Percentiles rank a stretch among this genome's conserved stretches.
phyloP scores from a whole-genome alignment of 1,140 invertebrate genomes.

The Varroa destructor region DNA sequence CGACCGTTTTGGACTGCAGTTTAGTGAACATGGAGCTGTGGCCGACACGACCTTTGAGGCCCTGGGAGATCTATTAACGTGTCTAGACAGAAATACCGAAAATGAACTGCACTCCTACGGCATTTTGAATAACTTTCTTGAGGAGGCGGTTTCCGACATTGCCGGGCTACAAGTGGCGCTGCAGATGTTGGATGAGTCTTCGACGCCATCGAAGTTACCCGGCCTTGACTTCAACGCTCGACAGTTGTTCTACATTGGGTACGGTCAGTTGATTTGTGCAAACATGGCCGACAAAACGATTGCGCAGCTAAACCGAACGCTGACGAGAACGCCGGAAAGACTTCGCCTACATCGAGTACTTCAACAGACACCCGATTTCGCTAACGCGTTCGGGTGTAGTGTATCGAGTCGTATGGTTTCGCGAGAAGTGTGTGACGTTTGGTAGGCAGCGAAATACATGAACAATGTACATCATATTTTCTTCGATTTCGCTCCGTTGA shows the following conservation, averaged over 20 bases:
- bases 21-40: not conserved
- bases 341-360: constrained; percentile 1
- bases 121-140: not conserved
- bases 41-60: not conserved
- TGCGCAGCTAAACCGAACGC: not conserved
- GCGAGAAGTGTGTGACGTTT: not conserved
- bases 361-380: constrained; percentile 21
- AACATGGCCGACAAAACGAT: not conserved
- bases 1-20: constrained; percentile 11
- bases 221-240: not conserved
- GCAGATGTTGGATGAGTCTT: not conserved
- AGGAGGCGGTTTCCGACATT: constrained; percentile 19
- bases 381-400: constrained; percentile 5
- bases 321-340: not conserved
- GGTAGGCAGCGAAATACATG: not conserved
- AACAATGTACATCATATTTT: too few species aligned
- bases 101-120: constrained; percentile 8
- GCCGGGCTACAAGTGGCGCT: constrained; percentile 6
- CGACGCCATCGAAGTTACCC: not conserved
- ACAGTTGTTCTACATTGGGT: constrained; percentile 21
- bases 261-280: not conserved
- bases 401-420: not conserved
- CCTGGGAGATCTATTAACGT: not conserved
- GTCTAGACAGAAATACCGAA: not conserved
- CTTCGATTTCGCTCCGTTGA: too few species aligned